A percentile compares a stretch with the other conserved stretches of the same genome.
Conservation (phyloP, 2,888 invertebrate genomes). For the Heliconius sara region DNA sequence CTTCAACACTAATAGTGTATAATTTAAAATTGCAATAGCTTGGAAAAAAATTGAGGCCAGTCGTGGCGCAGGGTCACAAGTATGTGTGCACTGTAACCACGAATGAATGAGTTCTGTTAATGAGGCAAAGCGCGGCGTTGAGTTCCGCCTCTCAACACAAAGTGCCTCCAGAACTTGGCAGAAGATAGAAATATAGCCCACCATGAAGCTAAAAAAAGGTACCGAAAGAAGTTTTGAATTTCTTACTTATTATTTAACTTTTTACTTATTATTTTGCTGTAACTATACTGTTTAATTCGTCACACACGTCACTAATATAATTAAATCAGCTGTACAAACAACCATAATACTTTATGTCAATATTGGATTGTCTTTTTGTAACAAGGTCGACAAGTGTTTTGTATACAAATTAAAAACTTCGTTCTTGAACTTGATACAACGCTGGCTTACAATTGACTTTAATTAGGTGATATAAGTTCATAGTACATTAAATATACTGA, state of each 20-base stretch:
- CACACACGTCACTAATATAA: neutral
- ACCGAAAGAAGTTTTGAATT: too few relatives aligned
- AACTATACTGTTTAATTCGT: neutral
- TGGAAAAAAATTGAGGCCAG: too few relatives aligned
- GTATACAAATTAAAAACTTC: conserved; percentile 21
- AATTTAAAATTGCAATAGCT: too few relatives aligned
- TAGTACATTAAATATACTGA: neutral
- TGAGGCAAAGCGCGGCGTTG: too few relatives aligned
- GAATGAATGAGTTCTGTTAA: too few relatives aligned
- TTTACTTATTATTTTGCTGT: neutral
- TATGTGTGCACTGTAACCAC: too few relatives aligned
- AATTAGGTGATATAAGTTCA: neutral
- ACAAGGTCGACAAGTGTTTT: conserved; percentile 24
- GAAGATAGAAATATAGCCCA: too few relatives aligned
- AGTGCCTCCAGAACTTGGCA: too few relatives aligned
- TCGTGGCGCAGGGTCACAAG: too few relatives aligned
- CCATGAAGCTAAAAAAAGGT: too few relatives aligned
- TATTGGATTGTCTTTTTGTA: neutral
- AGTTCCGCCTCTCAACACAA: too few relatives aligned
- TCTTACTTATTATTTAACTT: neutral
- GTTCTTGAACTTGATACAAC: conserved; percentile 41
- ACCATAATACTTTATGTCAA: neutral
- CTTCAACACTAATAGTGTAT: too few relatives aligned
- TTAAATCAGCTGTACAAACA: neutral
- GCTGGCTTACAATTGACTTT: conserved; percentile 16